Base-by-base conservation (phyloP, 2,113 vertebrate genomes). In the Casuarius casuarius region DNA sequence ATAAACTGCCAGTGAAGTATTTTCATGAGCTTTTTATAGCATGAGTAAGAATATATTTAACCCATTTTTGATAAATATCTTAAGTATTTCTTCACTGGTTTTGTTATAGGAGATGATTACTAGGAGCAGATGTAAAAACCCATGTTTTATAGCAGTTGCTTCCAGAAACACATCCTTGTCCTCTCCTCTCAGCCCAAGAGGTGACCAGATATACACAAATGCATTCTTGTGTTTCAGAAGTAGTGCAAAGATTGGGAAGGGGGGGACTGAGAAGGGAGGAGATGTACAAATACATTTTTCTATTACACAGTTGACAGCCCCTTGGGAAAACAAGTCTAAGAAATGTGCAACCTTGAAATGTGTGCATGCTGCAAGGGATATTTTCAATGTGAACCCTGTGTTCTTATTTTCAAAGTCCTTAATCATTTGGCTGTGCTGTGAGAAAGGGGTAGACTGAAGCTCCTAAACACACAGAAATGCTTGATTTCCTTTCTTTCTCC, bases 301-400 rank as follows among this genome's bases (percentile, higher is more conserved):
- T 93, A 54, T 92, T 90, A 80, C 56, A 58, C 89, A 92, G 93
- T 49, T 83, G 94, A 90, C 80, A 96, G 96, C 72, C 89, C 94
- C 92, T 87, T 74, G 95, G 95, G 95, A 93, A 95, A 96, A 87
- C 72, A 92, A 94, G 92, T 71, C 91, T 40, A 65, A 94, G 84
- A 83, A 90, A 88, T 84, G 42, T 68, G 78, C 61, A 76, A 71
- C 91, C 89, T 94, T 87, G 94, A 91, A 63, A 84, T 68, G 67
- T 23, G 49, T 62, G 62, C 68, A 49, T 19, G 59, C 92, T 59
- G 73, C 73, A 33, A 90, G 96, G 52, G 92, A 51, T 72, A 68
- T 92, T 85, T 78, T 87, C 94, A 68, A 16, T 33, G 92, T 91
- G 96, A 96, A 78, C 76, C 38, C 38, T 28, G 67, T 7, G 56